phyloP scores from a whole-genome alignment of 2,797 vertebrate species.

The Siniperca undulata region DNA sequence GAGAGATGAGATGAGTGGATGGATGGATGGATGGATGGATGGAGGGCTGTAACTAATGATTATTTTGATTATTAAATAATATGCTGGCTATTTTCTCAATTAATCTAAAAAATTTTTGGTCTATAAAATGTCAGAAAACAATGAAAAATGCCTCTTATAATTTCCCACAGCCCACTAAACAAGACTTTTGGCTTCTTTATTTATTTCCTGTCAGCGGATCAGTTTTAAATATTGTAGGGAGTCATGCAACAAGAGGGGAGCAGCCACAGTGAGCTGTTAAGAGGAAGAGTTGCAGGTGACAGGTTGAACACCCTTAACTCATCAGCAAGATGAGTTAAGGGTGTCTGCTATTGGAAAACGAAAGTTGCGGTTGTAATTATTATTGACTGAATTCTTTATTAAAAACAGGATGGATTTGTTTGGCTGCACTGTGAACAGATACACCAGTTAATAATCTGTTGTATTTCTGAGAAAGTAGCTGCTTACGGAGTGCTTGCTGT shows the following conservation, averaged over 20 bases:
- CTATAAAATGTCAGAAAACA: neutral
- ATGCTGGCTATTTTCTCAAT: slow-evolving; percentile 1
- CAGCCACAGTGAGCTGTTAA: neutral
- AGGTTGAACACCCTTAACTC: neutral
- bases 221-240: neutral
- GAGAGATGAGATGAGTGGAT: slow-evolving; percentile 28
- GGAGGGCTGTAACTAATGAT: neutral
- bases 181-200: neutral
- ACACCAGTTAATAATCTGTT: neutral
- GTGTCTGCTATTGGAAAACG: neutral
- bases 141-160: neutral
- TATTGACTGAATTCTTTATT: neutral
- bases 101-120: neutral
- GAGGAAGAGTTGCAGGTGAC: neutral
- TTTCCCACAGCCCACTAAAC: neutral
- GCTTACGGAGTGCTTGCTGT: neutral
- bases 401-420: neutral
- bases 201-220: neutral
- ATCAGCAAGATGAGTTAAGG: neutral
- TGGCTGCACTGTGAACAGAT: neutral
- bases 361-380: neutral
- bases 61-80: slow-evolving; percentile 37
- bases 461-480: neutral
- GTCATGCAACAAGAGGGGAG: neutral
- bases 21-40: slow-evolving; percentile 1